Evolutionary conservation across 2,797 vertebrate species (phyloP), one percentile per base, ranked within the genome.

Genomic region (Crenichthys baileyi): DNA sequence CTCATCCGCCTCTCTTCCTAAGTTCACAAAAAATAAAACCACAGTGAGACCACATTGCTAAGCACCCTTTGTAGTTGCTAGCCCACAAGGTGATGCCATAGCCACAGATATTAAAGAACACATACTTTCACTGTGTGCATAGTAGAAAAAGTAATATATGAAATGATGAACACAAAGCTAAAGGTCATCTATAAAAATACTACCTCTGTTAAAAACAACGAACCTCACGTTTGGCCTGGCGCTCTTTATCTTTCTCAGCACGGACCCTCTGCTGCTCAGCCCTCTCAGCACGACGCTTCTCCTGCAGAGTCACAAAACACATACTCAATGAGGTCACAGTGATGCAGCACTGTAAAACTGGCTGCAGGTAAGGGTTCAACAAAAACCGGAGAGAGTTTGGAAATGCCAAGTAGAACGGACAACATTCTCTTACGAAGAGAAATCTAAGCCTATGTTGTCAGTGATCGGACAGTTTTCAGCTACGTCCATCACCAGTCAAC

Each of bases 281-380:
- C 81, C 98, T 96, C 94, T 99, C 98, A 0, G 98, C 94, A 41
- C 98, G 96, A 88, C 98, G 98, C 84, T 99, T 99, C 93, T 99
- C 98, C 98, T 99, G 93, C 72, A 82, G 74, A 79, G 41, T 16
- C 1, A 3, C 36, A 55, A 31, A 73, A 22, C 7, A 4, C 20
- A 55, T 22, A 22, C 53, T 22, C 18, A 55, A 22, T 0, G 7
- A 39, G 61, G 53, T 55, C 18, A 9, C 12, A 20, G 61, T 39
- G 26, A 31, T 31, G 58, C n/a, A 60, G 60, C n/a, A 58, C n/a
- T 13, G 13, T 13, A 26, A 58, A 26, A 58, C 56, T 26, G 56
- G 12, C 56, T 15, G n/a, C 60, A 18, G 13, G 29, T 36, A 63
- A 18, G 16, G 16, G 29, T 31, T 31, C 26, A 31, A 13, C 56